phyloP scores from a whole-genome alignment of 2,113 vertebrate genomes.

The Anguilla japonica region DNA sequence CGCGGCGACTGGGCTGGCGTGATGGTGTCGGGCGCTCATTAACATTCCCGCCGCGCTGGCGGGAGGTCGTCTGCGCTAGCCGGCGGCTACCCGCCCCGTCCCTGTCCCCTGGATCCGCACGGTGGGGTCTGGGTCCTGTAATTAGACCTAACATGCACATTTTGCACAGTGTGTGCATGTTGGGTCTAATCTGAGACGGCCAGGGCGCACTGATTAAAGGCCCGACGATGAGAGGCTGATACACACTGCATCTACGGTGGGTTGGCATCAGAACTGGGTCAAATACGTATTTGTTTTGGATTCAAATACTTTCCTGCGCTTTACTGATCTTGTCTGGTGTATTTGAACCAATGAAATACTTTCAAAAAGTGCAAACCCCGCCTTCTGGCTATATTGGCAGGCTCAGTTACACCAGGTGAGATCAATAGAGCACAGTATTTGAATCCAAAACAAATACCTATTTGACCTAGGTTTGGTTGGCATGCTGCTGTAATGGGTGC shows the following conservation, averaged over 20 bases:
- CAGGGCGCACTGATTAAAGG: slow-evolving; percentile 21
- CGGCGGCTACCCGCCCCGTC: neutral
- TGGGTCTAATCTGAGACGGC: neutral
- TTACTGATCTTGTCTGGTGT: too few species aligned
- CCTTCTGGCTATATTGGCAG: too few species aligned
- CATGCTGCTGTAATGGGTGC: too few species aligned
- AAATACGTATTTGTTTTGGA: too few species aligned
- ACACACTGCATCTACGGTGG: neutral
- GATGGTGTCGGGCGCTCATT: neutral
- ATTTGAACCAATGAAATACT: too few species aligned
- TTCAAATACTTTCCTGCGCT: too few species aligned
- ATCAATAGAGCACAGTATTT: too few species aligned
- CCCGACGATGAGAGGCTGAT: neutral
- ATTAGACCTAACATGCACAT: slow-evolving; percentile 18
- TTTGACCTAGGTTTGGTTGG: too few species aligned
- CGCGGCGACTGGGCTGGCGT: neutral
- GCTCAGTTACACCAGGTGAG: too few species aligned
- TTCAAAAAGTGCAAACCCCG: too few species aligned
- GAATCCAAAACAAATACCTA: too few species aligned
- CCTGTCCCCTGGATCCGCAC: neutral
- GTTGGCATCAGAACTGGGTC: neutral
- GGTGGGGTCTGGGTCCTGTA: slow-evolving; percentile 17
- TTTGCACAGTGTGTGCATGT: neutral
- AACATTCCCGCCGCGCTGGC: neutral
- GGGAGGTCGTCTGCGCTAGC: neutral